A percentile compares a stretch with the other conserved stretches of the same genome.
phyloP scores from a whole-genome alignment of 2,113 vertebrate genomes.

The Phalacrocorax aristotelis region DNA sequence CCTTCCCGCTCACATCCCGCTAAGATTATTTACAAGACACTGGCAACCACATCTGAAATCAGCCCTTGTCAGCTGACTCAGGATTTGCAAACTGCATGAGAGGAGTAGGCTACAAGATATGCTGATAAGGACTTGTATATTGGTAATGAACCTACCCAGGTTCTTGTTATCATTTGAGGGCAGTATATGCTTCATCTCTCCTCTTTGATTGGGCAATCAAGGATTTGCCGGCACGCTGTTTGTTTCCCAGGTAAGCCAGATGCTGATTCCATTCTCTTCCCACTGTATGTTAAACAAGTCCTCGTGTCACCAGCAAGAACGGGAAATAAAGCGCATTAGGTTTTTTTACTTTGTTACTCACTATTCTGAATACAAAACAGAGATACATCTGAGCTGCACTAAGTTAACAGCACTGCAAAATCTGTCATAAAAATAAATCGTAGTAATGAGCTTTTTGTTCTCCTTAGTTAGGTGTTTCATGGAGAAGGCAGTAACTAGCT shows the following conservation, averaged over 20 bases:
- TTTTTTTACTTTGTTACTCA: neutral
- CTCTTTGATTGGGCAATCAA: constrained; percentile 14
- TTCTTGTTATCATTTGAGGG: constrained; percentile 30
- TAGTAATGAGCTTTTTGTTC: neutral
- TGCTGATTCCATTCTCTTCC: neutral
- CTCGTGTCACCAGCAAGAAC: neutral
- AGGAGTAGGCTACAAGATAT: constrained; percentile 20
- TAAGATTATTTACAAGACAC: constrained; percentile 62
- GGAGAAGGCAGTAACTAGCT: neutral
- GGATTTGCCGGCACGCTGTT: constrained; percentile 18
- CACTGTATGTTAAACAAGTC: neutral
- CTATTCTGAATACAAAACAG: neutral
- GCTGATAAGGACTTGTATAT: constrained; percentile 39
- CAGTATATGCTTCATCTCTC: neutral
- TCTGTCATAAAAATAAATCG: neutral
- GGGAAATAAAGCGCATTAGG: neutral
- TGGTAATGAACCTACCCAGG: neutral
- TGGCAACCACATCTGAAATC: constrained; percentile 51
- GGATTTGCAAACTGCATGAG: constrained; percentile 45
- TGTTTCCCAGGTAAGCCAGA: neutral
- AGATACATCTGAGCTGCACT: neutral
- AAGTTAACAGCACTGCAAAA: neutral
- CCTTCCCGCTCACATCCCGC: neutral
- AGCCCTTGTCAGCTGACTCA: constrained; percentile 55
- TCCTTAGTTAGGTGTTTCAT: neutral